These are phyloP conservation scores for Nanorana parkeri DNA, from an alignment of 2,113 vertebrate species.

Conservation along the genomic window DNA sequence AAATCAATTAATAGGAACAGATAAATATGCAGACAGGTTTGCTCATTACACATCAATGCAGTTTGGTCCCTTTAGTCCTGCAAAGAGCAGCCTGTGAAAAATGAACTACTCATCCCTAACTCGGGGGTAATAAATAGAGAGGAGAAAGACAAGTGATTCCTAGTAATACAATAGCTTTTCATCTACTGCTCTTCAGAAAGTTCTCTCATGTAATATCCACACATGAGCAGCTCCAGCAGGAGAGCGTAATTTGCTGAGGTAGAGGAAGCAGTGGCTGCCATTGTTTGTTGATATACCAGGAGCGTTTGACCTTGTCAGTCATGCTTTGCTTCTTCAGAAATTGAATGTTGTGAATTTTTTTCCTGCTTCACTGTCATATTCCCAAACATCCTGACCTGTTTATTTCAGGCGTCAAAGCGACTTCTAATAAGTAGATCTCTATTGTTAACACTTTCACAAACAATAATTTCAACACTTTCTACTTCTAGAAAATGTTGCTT, in stretches of 20 bases:
- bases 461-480: background rate
- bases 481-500: background rate
- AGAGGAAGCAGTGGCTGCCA: slow-evolving; percentile 55
- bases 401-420: slow-evolving; percentile 46
- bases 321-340: slow-evolving; percentile 53
- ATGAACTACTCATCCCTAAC: slow-evolving; percentile 45
- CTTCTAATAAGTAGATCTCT: slow-evolving; percentile 54
- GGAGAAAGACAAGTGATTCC: slow-evolving; percentile 34
- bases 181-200: slow-evolving; percentile 47
- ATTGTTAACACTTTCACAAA: slow-evolving; percentile 29
- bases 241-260: slow-evolving; percentile 57
- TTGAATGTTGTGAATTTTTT: slow-evolving; percentile 37
- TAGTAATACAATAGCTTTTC: slow-evolving; percentile 43
- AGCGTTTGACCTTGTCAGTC: slow-evolving; percentile 47
- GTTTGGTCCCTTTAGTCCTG: slow-evolving; percentile 25
- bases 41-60: slow-evolving; percentile 25
- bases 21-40: slow-evolving; percentile 40
- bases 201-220: slow-evolving; percentile 54
- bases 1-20: slow-evolving; percentile 42
- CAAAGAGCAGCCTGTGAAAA: slow-evolving; percentile 32
- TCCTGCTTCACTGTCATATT: slow-evolving; percentile 49
- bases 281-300: slow-evolving; percentile 54
- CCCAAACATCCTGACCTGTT: slow-evolving; percentile 56
- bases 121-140: slow-evolving; percentile 19
- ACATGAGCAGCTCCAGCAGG: slow-evolving; percentile 51